These are phyloP conservation scores for Isaurus tuberculatus DNA, from an alignment of 92 coral and sea anemone genomes.

Conservation along the genomic window DNA sequence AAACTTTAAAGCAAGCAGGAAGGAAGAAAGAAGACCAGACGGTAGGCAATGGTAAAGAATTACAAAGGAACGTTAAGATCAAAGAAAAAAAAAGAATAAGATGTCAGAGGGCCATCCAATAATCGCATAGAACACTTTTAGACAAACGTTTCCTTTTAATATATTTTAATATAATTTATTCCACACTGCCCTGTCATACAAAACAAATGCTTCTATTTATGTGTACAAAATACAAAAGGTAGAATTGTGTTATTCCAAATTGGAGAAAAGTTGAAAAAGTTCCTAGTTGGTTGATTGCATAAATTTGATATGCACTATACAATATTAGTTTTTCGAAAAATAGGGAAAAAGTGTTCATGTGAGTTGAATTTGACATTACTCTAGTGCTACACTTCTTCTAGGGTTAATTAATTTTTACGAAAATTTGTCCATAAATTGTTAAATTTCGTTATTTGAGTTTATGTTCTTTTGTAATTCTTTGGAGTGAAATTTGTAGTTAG, in stretches of 20 bases:
- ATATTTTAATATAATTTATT: not conserved
- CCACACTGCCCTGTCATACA: slow-evolving; percentile 2
- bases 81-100: no score
- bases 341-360: not conserved
- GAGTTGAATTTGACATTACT: not conserved
- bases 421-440: no score
- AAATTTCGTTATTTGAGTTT: no score
- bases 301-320: not conserved
- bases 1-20: no score
- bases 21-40: no score
- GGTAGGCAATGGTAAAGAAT: no score
- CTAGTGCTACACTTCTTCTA: no score
- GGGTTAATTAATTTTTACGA: no score
- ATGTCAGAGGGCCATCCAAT: no score
- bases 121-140: no score
- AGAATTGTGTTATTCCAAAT: not conserved
- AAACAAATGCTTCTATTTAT: slow-evolving; percentile 1
- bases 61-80: no score
- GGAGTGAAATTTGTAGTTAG: not conserved
- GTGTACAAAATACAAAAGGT: slow-evolving; percentile 21
- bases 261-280: not conserved
- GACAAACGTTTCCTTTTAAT: no score
- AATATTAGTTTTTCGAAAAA: not conserved
- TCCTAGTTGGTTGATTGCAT: not conserved
- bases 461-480: not conserved